Evolutionary conservation across 2,888 invertebrate species (phyloP).

Genomic region (Lasioglossum figueresi): DNA sequence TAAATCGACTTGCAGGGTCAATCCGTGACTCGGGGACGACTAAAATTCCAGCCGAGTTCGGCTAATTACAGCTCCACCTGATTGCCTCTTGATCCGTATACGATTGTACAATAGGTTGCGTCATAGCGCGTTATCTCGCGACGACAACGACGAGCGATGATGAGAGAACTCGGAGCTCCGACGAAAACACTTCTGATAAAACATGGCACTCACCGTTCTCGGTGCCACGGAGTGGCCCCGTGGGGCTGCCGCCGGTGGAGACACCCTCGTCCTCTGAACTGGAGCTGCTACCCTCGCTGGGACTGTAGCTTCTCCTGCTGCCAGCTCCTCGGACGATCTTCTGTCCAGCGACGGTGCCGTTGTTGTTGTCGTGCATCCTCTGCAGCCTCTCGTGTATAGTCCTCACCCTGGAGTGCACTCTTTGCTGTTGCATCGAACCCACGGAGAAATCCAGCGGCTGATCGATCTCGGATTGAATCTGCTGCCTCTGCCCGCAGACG

Average conservation of each 20-base stretch:
- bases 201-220: conserved; percentile 80
- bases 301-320: conserved; percentile 81
- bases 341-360: conserved; percentile 72
- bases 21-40: neutral
- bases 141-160: neutral
- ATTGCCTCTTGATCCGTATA: neutral
- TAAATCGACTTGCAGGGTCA: neutral
- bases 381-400: conserved; percentile 78
- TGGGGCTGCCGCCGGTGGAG: conserved; percentile 81
- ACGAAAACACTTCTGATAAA: neutral
- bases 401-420: conserved; percentile 75
- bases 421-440: conserved; percentile 85
- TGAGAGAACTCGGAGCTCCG: neutral
- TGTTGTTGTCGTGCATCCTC: conserved; percentile 79
- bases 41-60: neutral
- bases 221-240: conserved; percentile 80
- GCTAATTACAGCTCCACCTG: neutral
- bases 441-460: conserved; percentile 92
- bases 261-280: conserved; percentile 83
- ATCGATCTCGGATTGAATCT: conserved; percentile 83
- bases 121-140: conserved; percentile 40
- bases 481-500: conserved; percentile 80
- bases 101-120: conserved; percentile 41
- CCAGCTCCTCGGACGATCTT: conserved; percentile 73
- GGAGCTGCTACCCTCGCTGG: conserved; percentile 81